These are phyloP conservation scores for Xiphydria camelus DNA, from an alignment of 2,888 invertebrate species.

Conservation along the genomic window DNA sequence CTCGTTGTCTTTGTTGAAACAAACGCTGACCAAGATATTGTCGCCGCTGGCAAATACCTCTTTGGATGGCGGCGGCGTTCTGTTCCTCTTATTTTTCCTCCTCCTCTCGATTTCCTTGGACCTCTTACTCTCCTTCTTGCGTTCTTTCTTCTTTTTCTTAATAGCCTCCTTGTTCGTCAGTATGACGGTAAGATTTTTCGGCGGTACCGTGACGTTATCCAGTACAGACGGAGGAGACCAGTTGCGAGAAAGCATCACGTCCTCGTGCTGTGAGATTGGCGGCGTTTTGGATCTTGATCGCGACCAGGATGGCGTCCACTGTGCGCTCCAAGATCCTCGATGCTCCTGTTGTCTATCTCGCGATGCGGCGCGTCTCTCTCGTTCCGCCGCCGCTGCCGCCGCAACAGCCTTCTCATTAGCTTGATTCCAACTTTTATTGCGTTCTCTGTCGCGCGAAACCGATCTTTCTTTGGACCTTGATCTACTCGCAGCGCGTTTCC, in stretches of 20 bases:
- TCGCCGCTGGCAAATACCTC: slow-evolving; percentile 92
- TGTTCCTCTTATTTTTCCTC: slow-evolving; percentile 55
- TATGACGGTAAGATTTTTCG: slow-evolving; percentile 65
- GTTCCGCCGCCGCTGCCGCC: no score
- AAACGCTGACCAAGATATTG: slow-evolving; percentile 90
- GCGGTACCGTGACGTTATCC: slow-evolving; percentile 55
- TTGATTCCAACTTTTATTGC: slow-evolving; percentile 49
- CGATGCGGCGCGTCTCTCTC: slow-evolving; percentile 25
- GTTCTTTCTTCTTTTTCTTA: slow-evolving; percentile 60
- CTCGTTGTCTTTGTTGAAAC: slow-evolving; percentile 72
- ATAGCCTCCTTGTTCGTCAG: slow-evolving; percentile 63
- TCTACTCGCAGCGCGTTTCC: slow-evolving; percentile 45
- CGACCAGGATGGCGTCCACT: slow-evolving; percentile 64
- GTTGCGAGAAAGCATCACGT: slow-evolving; percentile 27
- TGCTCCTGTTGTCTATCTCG: slow-evolving; percentile 26
- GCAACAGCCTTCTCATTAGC: slow-evolving; percentile 37
- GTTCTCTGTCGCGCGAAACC: slow-evolving; percentile 39
- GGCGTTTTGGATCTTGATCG: slow-evolving; percentile 63
- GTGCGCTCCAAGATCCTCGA: slow-evolving; percentile 47
- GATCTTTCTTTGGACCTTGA: slow-evolving; percentile 40
- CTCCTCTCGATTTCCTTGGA: slow-evolving; percentile 46
- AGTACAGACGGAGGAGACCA: slow-evolving; percentile 68
- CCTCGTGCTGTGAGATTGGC: slow-evolving; percentile 38
- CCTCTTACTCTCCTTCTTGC: slow-evolving; percentile 59
- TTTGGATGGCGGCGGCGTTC: slow-evolving; percentile 73